Base-by-base conservation (phyloP, 2,797 vertebrate species). In the Sebastes minor region DNA sequence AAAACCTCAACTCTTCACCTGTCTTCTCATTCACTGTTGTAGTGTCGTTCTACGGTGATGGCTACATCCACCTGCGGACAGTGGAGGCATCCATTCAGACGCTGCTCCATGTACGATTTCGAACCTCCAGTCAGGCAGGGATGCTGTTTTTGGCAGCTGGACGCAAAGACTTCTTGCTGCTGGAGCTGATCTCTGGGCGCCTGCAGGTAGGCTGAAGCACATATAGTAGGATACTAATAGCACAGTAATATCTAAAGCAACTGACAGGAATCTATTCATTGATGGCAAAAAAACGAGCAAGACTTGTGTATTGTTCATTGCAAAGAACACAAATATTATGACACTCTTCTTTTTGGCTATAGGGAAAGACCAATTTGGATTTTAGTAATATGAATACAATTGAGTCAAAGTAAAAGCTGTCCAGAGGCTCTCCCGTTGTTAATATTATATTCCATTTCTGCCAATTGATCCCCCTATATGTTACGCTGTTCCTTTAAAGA, bases 21-120 rank as follows among this genome's bases (percentile, higher is more conserved):
- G 8, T 46, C 16, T 62, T 22, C 18, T 22, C 82, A 73, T 52
- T 5, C 18, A 12, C 55, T 67, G 75, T 89, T 83, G 14, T 78
- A 98, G 97, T 94, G 66, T 99, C 97, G 1, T 98, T 99, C 93
- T 98, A 96, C 12, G 97, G 98, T 2, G 94, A 97, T 86, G 96
- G 97, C 74, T 98, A 95, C 83, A 95, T 98, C 84, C 95, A 95
- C 63, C 81, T 97, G 87, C 96, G 91, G 30, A 91, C 93, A 35
- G 71, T 76, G n/a, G 96, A 98, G 78, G 66, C 87, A 1, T 97
- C 93, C 14, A 81, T 83, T 60, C 95, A 94, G 82, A 96, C 95
- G 1, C 93, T 92, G 4, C 94, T 99, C 74, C 94, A 95, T 12
- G 86, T 99, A 60, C 93, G 89, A 38, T 99, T 99, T 93, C 94